Base-by-base conservation (phyloP, 2,888 invertebrate species). In the Dasypogon diadema region DNA sequence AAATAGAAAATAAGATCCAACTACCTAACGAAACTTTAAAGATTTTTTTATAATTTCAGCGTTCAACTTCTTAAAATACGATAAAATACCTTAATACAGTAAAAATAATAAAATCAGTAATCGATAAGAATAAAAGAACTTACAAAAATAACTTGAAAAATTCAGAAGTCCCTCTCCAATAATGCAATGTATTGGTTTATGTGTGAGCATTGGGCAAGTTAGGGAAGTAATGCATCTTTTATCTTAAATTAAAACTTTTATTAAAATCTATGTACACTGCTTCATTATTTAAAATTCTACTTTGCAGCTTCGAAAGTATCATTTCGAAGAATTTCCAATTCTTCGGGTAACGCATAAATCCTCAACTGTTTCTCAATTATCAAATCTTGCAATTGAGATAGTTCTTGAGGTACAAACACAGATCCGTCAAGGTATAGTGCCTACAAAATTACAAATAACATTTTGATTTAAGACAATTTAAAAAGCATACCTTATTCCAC, bases 331-430 rank as follows among this genome's bases (percentile, higher is more conserved):
- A 91, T 89, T 79, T 90, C 89, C 75, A 94, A 87, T 85, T 94
- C 94, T 84, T 93, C 92, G 0, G 91, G 91, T 55, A 93, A 89
- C 55, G 93, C 91, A 84, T 92, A 94, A 80, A 92, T 87, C 72
- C 94, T 88, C 77, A 94, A 86, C 82, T 91, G 90, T 81, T 93
- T 92, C 83, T 93, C 93, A 72, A 92, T 90, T 81, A 93, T 88
- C 75, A 92, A 86, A 86, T 93, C 94, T 81, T 92, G 91, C 79
- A 94, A 89, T 86, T 91, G 91, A 0, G 89, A 87, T 78, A 91
- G 84, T 81, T 91, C 90, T 77, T 88, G 88, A 34, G 90, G 92
- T 46, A 91, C 88, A 80, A 90, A 88, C 78, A 89, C 89, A 1
- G 90, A 90, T 2, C 91, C 91, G 82, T 91, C 91, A 79, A 91